Evolutionary conservation across 2,888 invertebrate species (phyloP).

Genomic region (Tiliacea citrago): DNA sequence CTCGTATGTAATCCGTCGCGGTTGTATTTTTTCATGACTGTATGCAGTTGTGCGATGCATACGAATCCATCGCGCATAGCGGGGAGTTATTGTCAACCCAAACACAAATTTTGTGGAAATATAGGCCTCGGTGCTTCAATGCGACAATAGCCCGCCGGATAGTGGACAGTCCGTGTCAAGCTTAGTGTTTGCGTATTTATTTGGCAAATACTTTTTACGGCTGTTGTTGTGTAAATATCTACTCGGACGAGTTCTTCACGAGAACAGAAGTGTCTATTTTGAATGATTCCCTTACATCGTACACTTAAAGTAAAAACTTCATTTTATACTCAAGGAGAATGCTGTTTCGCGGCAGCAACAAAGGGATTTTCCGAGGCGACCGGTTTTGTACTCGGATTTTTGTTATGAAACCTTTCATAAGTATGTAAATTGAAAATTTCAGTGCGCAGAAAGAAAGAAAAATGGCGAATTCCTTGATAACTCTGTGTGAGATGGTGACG

Average conservation of each 20-base stretch:
- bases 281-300: background rate
- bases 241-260: background rate
- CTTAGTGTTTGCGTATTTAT: conserved; percentile 55
- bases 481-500: conserved; percentile 71
- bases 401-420: conserved; percentile 79
- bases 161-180: conserved; percentile 43
- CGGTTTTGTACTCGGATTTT: conserved; percentile 76
- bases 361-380: conserved; percentile 72
- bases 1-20: background rate
- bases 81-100: conserved; percentile 52
- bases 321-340: conserved; percentile 68
- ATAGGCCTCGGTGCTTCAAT: conserved; percentile 26
- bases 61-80: conserved; percentile 34
- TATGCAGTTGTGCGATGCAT: conserved; percentile 19
- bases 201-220: conserved; percentile 34
- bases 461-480: conserved; percentile 73
- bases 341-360: conserved; percentile 66
- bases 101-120: conserved; percentile 53
- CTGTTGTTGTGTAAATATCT: background rate
- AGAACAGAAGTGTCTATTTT: background rate
- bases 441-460: conserved; percentile 74
- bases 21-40: conserved; percentile 19
- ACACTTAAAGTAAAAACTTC: conserved; percentile 53
- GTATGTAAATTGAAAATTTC: conserved; percentile 83
- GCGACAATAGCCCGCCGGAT: conserved; percentile 38